Percentiles rank a stretch among this genome's conserved stretches.
Evolutionary conservation across 2,888 invertebrate genomes (phyloP).

Genomic region (Diarsia dahlii): DNA sequence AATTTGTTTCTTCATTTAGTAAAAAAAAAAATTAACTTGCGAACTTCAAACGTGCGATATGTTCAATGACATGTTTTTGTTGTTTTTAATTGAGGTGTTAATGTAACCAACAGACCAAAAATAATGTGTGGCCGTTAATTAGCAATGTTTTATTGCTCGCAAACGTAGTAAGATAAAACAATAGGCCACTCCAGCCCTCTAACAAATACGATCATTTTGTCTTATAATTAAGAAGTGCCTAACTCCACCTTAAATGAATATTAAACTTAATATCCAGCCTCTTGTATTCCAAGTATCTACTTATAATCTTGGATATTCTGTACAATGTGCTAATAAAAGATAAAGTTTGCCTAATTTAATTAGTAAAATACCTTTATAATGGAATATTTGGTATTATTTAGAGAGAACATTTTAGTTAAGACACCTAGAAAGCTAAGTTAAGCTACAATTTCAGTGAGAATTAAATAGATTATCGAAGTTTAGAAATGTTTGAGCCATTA

Average conservation of each 20-base stretch:
- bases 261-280: slow-evolving; percentile 29
- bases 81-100: not conserved
- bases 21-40: too few species aligned
- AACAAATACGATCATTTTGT: slow-evolving; percentile 1
- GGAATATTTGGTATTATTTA: slow-evolving; percentile 31
- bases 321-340: slow-evolving; percentile 25
- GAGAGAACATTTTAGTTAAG: slow-evolving; percentile 6
- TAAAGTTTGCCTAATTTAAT: slow-evolving; percentile 36
- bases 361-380: slow-evolving; percentile 13
- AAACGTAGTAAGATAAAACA: slow-evolving; percentile 9
- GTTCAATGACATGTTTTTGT: too few species aligned
- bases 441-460: slow-evolving; percentile 11
- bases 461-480: slow-evolving; percentile 22
- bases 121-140: too few species aligned
- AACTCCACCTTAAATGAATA: slow-evolving; percentile 15
- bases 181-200: not conserved
- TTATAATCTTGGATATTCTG: slow-evolving; percentile 34
- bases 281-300: slow-evolving; percentile 18
- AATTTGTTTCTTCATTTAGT: too few species aligned
- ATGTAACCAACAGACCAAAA: not conserved
- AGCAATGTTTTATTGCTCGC: not conserved
- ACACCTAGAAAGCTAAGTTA: not conserved
- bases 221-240: slow-evolving; percentile 27
- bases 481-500: slow-evolving; percentile 13
- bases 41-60: too few species aligned